Evolutionary conservation across 2,888 invertebrate species (phyloP).

Genomic region (Steinernema hermaphroditum): DNA sequence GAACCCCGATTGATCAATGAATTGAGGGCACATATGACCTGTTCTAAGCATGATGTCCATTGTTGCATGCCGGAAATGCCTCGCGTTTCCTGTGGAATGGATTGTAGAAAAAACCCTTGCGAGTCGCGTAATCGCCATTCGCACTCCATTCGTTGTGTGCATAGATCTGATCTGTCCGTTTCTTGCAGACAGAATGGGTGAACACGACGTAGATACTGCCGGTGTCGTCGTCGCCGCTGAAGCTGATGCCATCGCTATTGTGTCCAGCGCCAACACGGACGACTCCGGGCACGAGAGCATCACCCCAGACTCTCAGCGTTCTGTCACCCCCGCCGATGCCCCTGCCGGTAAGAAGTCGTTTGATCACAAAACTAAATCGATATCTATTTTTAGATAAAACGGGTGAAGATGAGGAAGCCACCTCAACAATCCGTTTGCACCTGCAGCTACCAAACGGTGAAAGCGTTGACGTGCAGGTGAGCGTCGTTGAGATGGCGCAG

Average conservation of each 20-base stretch:
- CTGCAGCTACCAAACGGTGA: constrained; percentile 88
- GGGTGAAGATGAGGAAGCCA: background rate
- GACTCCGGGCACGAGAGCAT: constrained; percentile 43
- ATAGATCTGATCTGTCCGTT: too few relatives aligned
- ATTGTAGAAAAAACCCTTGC: too few relatives aligned
- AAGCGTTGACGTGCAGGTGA: constrained; percentile 90
- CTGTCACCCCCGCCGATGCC: constrained; percentile 19
- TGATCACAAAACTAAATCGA: background rate
- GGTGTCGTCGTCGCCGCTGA: constrained; percentile 13
- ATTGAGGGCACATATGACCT: too few relatives aligned
- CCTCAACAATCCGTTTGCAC: constrained; percentile 77
- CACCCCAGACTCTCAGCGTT: constrained; percentile 24
- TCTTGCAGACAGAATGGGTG: constrained; percentile 2
- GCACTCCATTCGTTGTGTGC: too few relatives aligned
- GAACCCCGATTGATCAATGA: too few relatives aligned
- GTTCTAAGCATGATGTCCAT: too few relatives aligned
- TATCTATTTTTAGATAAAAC: background rate
- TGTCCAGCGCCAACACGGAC: constrained; percentile 12
- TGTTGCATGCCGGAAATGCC: too few relatives aligned
- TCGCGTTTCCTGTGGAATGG: too few relatives aligned
- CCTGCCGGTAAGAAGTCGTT: background rate
- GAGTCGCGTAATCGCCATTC: too few relatives aligned
- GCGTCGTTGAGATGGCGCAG: constrained; percentile 92
- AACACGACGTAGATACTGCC: background rate
- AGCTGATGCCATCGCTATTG: constrained; percentile 16